Evolutionary conservation across 92 coral and sea anemone species (phyloP).

Genomic region (Ricordea florida): DNA sequence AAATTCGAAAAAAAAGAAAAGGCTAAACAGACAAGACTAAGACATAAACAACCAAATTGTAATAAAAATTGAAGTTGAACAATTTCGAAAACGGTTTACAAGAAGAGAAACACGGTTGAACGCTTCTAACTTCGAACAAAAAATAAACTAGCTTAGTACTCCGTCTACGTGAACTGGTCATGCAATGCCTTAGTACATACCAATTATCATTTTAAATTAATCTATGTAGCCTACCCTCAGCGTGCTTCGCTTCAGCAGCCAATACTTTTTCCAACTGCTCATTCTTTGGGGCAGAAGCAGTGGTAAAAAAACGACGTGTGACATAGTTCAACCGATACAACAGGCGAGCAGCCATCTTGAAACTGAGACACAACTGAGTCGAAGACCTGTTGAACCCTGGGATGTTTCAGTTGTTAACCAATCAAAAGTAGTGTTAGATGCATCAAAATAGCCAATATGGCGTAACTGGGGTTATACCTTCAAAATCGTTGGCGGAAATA

Average conservation of each 20-base stretch:
- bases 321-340: constrained; percentile 53
- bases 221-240: constrained; percentile 67
- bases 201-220: background rate
- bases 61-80: no score
- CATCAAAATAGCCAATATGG: no score
- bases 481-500: background rate
- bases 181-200: background rate
- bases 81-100: no score
- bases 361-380: background rate
- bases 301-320: constrained; percentile 70
- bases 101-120: background rate
- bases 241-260: constrained; percentile 88
- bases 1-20: no score
- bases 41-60: no score
- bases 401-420: background rate
- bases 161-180: background rate
- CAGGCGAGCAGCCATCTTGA: constrained; percentile 86
- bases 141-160: background rate
- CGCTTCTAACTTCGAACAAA: background rate
- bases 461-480: no score
- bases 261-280: constrained; percentile 52
- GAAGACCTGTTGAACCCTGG: constrained; percentile 20
- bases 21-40: no score
- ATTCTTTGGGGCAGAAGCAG: constrained; percentile 3
- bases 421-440: background rate